phyloP scores from a whole-genome alignment of 2,113 vertebrate genomes.

The Crypturellus undulatus region DNA sequence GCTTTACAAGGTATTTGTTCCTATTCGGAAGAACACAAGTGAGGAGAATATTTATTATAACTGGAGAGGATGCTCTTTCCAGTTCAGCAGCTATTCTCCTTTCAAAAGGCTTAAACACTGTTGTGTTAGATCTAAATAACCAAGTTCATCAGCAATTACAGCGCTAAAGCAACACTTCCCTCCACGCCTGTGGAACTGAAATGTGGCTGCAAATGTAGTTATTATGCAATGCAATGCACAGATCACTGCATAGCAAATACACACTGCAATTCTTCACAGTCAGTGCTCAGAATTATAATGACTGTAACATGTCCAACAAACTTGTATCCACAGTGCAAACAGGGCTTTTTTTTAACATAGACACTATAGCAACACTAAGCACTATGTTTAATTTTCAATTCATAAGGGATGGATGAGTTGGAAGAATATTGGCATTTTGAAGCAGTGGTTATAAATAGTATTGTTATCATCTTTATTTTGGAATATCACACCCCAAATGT shows the following conservation, averaged over 20 bases:
- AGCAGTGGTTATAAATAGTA: neutral
- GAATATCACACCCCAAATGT: neutral
- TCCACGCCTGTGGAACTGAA: neutral
- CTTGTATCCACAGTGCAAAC: neutral
- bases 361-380: neutral
- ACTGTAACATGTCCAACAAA: neutral
- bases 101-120: neutral
- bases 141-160: neutral
- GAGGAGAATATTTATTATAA: neutral
- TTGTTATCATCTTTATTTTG: neutral
- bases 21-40: neutral
- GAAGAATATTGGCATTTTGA: neutral
- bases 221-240: fast-evolving
- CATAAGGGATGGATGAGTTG: neutral
- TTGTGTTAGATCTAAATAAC: neutral
- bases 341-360: neutral
- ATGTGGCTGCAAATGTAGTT: neutral
- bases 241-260: neutral
- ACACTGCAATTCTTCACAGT: neutral
- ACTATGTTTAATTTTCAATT: neutral
- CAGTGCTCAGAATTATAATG: neutral
- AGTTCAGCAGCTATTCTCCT: neutral
- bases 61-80: neutral
- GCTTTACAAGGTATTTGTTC: neutral
- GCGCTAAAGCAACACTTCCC: neutral